These are phyloP conservation scores for Sciurus carolinensis DNA, from an alignment of 2,797 vertebrate species.

Conservation along the genomic window DNA sequence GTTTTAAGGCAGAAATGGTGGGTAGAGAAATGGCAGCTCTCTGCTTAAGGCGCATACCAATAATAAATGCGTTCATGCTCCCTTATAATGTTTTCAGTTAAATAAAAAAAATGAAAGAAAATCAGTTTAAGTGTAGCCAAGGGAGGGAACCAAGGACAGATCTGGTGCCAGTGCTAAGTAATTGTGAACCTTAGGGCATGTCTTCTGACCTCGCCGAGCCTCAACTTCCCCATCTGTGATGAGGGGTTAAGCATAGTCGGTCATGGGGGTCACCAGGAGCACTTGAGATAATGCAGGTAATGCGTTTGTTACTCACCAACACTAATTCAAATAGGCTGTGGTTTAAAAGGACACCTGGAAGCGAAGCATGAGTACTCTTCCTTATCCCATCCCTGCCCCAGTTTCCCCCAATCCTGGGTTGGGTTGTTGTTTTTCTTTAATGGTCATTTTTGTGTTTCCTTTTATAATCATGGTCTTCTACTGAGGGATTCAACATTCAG, in stretches of 20 bases:
- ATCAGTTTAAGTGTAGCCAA: neutral
- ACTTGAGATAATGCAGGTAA: neutral
- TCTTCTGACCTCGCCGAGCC: neutral
- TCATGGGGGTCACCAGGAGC: neutral
- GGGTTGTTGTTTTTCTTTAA: neutral
- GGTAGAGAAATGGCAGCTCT: neutral
- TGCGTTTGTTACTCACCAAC: neutral
- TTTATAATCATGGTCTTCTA: slow-evolving; percentile 57
- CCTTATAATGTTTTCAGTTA: no score
- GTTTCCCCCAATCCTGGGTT: neutral
- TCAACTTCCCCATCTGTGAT: slow-evolving; percentile 40
- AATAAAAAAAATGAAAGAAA: slow-evolving; percentile 25
- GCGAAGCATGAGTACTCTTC: neutral
- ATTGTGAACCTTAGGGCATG: accelerated
- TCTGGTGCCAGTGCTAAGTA: neutral
- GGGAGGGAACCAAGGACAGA: neutral
- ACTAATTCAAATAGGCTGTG: neutral
- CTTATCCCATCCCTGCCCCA: no score
- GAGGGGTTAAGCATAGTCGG: neutral
- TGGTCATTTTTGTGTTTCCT: slow-evolving; percentile 59
- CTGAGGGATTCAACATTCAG: slow-evolving; percentile 68
- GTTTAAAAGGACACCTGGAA: neutral
- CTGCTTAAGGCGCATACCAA: neutral
- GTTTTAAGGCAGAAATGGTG: accelerated
- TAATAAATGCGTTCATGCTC: neutral